Conservation (phyloP, 2,888 invertebrate species). For the Diploptera punctata region DNA sequence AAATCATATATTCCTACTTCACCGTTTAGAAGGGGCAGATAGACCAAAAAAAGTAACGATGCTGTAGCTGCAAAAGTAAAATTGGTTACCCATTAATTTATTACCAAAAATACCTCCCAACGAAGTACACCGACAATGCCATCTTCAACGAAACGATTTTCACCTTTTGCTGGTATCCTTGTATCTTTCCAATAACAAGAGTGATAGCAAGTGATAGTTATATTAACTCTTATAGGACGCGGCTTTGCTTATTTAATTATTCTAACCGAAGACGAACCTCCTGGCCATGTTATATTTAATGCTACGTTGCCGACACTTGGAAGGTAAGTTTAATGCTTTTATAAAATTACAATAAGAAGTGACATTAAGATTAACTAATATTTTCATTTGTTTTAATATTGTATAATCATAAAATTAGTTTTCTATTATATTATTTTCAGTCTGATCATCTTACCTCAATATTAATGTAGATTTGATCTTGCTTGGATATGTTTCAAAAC, state of each 20-base stretch:
- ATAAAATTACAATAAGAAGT: no score
- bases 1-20: neutral
- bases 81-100: conserved; percentile 6
- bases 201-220: conserved; percentile 14
- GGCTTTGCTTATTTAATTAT: conserved; percentile 51
- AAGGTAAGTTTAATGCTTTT: conserved; percentile 49
- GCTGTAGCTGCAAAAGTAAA: neutral
- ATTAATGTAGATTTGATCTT: no score
- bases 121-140: neutral
- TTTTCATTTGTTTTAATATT: no score
- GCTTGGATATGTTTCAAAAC: no score
- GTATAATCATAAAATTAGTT: no score
- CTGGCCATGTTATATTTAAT: conserved; percentile 75
- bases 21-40: conserved; percentile 7
- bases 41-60: neutral
- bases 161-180: conserved; percentile 28
- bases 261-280: conserved; percentile 55
- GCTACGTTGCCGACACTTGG: conserved; percentile 82
- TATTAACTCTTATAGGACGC: conserved; percentile 32
- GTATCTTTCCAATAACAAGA: neutral
- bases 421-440: no score
- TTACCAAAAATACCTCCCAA: conserved; percentile 1
- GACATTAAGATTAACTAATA: no score
- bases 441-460: no score
- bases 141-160: conserved; percentile 12